Percentiles rank a stretch among this genome's conserved stretches.
phyloP scores from a whole-genome alignment of 2,113 vertebrate species.

The Syngnathoides biaculeatus region DNA sequence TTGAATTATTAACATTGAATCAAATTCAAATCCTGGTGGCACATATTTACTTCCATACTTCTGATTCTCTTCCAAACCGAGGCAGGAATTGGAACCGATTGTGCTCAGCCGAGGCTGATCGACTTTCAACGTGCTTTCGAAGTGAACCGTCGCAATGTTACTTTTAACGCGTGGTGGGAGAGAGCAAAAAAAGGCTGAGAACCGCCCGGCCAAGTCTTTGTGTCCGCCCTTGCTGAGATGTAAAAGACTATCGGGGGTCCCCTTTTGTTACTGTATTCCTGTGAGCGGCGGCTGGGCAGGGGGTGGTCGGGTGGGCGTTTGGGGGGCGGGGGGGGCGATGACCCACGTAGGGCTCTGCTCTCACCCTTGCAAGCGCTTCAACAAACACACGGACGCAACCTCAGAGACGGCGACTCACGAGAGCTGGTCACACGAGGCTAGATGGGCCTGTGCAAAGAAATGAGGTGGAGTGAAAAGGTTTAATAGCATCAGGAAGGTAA shows the following conservation, averaged over 20 bases:
- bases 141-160: background rate
- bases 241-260: slow-evolving; percentile 49
- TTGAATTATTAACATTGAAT: too few relatives aligned
- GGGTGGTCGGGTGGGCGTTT: slow-evolving; percentile 16
- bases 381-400: slow-evolving; percentile 57
- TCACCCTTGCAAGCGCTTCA: slow-evolving; percentile 72
- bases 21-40: too few relatives aligned
- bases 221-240: slow-evolving; percentile 59
- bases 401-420: slow-evolving; percentile 33
- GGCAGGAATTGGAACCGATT: background rate
- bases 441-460: slow-evolving; percentile 57
- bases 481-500: slow-evolving; percentile 64
- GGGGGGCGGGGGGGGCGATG: slow-evolving; percentile 49
- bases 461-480: slow-evolving; percentile 53
- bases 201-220: slow-evolving; percentile 60
- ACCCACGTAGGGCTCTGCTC: slow-evolving; percentile 67
- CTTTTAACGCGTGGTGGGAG: slow-evolving; percentile 15
- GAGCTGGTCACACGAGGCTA: slow-evolving; percentile 61
- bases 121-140: background rate
- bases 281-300: slow-evolving; percentile 30
- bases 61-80: too few relatives aligned
- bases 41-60: too few relatives aligned
- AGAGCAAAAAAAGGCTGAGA: slow-evolving; percentile 43
- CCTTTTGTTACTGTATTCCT: slow-evolving; percentile 72
- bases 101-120: background rate